Evolutionary conservation across 2,888 invertebrate genomes (phyloP), one percentile per base, ranked within the genome.

Genomic region (Rotaria magnacalcarata): DNA sequence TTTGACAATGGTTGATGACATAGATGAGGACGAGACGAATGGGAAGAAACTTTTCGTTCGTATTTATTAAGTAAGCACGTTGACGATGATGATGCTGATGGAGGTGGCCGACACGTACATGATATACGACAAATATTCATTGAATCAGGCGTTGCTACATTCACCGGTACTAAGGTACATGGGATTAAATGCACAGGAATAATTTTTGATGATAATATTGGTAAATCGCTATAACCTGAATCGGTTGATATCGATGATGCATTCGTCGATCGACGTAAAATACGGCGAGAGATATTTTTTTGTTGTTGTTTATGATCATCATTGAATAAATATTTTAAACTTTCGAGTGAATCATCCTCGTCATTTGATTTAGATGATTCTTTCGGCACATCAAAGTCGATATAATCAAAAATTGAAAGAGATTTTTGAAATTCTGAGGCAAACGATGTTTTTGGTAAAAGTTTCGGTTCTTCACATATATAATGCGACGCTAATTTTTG

Each of bases 171-270:
- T 47, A 80, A 47, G 47, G 80, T 80, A 80, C 80, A 80, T 47
- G 80, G 47, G 2, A 80, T 47, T 47, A 80, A 47, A 47, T 47
- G 80, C 47, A 80, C 21, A 24, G 80, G 80, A 47, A 80, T 24
- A 7, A 80, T 2, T 80, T 80, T 80, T 24, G 47, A 10, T 24
- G 80, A n/a, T 47, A 21, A 14, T 2, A 47, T 34, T 21, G 80
- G 80, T 80, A 47, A 24, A 80, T 80, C 80, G n/a, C 47, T n/a
- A 47, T 47, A 80, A 80, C 80, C 80, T n/a, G 80, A 80, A 80
- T 80, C 80, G 2, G 47, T 80, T 80, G 80, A 80, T 11, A 80
- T 80, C 14, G 80, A 80, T 47, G 80, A 80, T n/a, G 34, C 47
- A 80, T 80, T 80, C 2, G 80, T 80, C 47, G 80, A 41, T 5